These are phyloP conservation scores for Cybosia mesomella DNA, from an alignment of 2,888 invertebrate genomes.

Conservation along the genomic window DNA sequence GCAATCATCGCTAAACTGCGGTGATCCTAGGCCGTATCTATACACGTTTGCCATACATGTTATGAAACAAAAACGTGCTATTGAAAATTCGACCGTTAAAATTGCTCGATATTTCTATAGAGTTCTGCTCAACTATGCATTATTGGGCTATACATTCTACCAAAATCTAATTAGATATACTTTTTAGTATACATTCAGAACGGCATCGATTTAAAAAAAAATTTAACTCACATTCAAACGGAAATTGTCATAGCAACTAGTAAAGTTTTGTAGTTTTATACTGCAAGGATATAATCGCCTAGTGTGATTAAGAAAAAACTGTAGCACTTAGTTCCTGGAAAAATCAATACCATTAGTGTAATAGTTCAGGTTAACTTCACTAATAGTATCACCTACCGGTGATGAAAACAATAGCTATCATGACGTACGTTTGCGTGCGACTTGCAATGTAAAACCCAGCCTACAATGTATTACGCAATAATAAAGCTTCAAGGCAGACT, in stretches of 20 bases:
- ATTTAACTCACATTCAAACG: too few species aligned
- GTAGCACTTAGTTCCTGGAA: not conserved
- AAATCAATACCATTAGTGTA: slow-evolving; percentile 8
- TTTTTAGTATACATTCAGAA: too few species aligned
- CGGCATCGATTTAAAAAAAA: too few species aligned
- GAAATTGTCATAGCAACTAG: too few species aligned
- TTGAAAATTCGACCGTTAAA: too few species aligned
- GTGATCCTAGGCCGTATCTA: not conserved
- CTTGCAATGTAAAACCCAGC: slow-evolving; percentile 49
- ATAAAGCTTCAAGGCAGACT: slow-evolving; percentile 52
- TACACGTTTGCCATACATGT: too few species aligned
- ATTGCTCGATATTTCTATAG: too few species aligned
- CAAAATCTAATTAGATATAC: too few species aligned
- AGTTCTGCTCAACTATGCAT: not conserved
- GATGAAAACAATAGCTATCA: slow-evolving; percentile 3
- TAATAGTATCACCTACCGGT: not conserved
- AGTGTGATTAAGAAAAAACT: not conserved
- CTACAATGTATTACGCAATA: slow-evolving; percentile 51
- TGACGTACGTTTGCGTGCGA: slow-evolving; percentile 51
- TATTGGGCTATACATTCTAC: too few species aligned
- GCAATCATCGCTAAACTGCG: not conserved
- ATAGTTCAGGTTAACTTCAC: not conserved
- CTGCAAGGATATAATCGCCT: too few species aligned
- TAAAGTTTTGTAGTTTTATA: too few species aligned
- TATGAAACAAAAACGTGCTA: too few species aligned